Evolutionary conservation across 2,888 invertebrate species (phyloP), one percentile per base, ranked within the genome.

Genomic region (Lasioglossum villosulum): DNA sequence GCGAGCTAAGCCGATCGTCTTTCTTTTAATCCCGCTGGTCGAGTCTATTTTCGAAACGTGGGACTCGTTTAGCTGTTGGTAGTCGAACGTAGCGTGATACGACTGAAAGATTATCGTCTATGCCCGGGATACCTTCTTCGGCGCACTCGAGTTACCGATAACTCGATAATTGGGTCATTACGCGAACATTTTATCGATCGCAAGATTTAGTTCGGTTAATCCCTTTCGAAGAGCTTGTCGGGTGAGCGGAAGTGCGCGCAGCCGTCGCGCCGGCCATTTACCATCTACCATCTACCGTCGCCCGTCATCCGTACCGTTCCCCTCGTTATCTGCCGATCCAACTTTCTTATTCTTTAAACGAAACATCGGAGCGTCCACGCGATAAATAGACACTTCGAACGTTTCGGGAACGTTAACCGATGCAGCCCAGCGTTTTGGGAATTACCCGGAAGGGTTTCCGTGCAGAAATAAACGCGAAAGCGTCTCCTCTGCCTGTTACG

Each of bases 161-260:
- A 90, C 80, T 90, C 86, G 77, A 83, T 90, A 90, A 90, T 90
- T 90, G 81, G 90, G 83, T 88, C 90, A 83, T 90, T 90, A 88
- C 83, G 30, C 78, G 83, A 83, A 83, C 75, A 80, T 73, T 83
- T 83, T 83, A 90, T 90, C 70, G 90, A 89, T 90, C 90, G 81
- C 72, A 71, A 75, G 73, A 90, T 90, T 89, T 81, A 84, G 83
- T 80, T 89, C 23, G 68, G 68, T 68, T 84, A 87, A 89, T 89
- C 83, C 72, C 84, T 78, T 72, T 66, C 76, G 71, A 82, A 82
- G 82, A 74, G 63, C 52, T 56, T 80, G 39, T 86, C 52, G 42
- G 75, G 59, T 45, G 80, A 19, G 39, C 70, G 80, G 72, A 75
- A 70, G 78, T 14, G 4, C 37, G 56, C 56, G 56, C 23, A 56